Percentiles rank a stretch among this genome's conserved stretches.
These are phyloP conservation scores for Cebidichthys violaceus DNA, from an alignment of 2,113 vertebrate species.

Conservation along the genomic window DNA sequence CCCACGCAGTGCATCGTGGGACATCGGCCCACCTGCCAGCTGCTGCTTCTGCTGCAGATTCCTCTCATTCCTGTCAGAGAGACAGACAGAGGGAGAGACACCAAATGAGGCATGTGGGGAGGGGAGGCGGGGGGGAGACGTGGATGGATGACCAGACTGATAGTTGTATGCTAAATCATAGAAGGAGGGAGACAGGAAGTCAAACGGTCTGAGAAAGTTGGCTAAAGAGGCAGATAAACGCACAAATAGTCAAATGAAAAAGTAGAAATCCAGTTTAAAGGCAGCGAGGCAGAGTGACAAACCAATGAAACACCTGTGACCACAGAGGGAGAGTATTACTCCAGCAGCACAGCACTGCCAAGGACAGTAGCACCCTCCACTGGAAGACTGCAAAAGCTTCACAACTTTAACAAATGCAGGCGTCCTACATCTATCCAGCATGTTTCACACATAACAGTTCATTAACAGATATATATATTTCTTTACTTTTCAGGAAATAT, in stretches of 20 bases:
- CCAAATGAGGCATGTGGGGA: neutral
- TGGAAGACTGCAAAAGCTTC: slow-evolving; percentile 54
- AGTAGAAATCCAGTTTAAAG: neutral
- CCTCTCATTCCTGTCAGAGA: slow-evolving; percentile 73
- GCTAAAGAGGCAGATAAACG: neutral
- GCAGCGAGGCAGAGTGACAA: neutral
- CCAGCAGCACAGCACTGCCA: slow-evolving; percentile 11
- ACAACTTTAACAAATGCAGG: neutral
- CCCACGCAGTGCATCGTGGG: slow-evolving; percentile 59
- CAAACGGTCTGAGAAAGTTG: neutral
- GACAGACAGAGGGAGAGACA: slow-evolving; percentile 25
- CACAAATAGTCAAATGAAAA: neutral
- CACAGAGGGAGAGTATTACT: slow-evolving; percentile 5
- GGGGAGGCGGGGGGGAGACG: neutral
- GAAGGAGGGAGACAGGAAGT: neutral
- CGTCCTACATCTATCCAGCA: neutral
- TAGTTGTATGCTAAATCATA: neutral
- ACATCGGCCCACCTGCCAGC: slow-evolving; percentile 73
- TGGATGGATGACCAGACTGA: neutral
- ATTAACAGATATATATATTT: neutral
- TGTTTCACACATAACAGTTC: neutral
- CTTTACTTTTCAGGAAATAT: neutral
- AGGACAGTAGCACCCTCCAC: slow-evolving; percentile 77
- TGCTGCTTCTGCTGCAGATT: slow-evolving; percentile 79
- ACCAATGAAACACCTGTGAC: slow-evolving; percentile 52